phyloP scores from a whole-genome alignment of 1,140 invertebrate species.

The Medauroidea extradentata region DNA sequence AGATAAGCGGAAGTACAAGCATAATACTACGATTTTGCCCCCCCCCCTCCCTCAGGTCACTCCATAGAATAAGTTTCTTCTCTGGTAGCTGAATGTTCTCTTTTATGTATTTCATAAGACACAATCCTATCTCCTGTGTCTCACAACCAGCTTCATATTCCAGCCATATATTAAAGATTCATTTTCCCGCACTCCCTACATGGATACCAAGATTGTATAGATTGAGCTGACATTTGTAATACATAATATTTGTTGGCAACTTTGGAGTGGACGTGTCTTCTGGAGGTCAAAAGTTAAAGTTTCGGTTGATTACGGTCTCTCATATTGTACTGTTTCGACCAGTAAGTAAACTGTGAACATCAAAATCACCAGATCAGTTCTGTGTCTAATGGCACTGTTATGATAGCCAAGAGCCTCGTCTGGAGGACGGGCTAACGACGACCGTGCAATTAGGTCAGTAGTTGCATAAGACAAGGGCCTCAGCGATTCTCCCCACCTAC shows the following conservation, averaged over 20 bases:
- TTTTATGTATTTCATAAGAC: slow-evolving; percentile 31
- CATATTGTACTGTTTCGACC: too few relatives aligned
- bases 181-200: slow-evolving; percentile 19
- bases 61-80: slow-evolving; percentile 36
- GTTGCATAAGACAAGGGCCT: too few relatives aligned
- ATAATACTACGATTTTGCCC: slow-evolving; percentile 41
- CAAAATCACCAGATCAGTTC: too few relatives aligned
- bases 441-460: too few relatives aligned
- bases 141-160: slow-evolving; percentile 33
- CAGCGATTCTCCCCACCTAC: too few relatives aligned
- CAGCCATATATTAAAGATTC: slow-evolving; percentile 31
- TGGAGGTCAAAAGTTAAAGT: slow-evolving; percentile 33
- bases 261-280: slow-evolving; percentile 34
- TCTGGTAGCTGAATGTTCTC: slow-evolving; percentile 21
- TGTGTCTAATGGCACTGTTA: too few relatives aligned
- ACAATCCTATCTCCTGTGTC: slow-evolving; percentile 36
- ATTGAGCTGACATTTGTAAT: slow-evolving; percentile 36
- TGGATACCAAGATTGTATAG: slow-evolving; percentile 30
- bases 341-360: too few relatives aligned
- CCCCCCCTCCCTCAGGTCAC: slow-evolving; percentile 37
- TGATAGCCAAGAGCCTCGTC: too few relatives aligned
- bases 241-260: slow-evolving; percentile 29
- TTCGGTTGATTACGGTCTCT: too few relatives aligned
- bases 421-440: too few relatives aligned
- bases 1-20: slow-evolving; percentile 32